phyloP scores from a whole-genome alignment of 2,113 vertebrate species.

The Rhinopomastus cyanomelas region DNA sequence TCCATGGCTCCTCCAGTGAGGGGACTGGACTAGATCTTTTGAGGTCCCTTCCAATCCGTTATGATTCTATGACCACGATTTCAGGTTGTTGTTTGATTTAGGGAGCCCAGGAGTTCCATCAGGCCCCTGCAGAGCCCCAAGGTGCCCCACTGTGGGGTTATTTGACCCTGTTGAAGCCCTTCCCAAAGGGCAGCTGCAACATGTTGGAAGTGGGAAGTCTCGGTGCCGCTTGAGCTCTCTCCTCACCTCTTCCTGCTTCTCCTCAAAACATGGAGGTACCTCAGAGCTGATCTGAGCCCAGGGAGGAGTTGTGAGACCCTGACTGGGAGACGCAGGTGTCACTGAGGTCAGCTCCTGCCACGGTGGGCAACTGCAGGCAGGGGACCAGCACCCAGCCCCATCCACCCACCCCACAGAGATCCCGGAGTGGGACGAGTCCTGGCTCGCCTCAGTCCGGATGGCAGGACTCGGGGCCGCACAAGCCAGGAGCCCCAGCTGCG shows the following conservation, averaged over 20 bases:
- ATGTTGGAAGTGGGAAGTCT: rapidly evolving
- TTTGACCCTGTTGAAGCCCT: not conserved
- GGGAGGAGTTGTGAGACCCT: not conserved
- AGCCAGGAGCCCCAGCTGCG: too few species aligned
- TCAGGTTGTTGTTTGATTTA: not conserved
- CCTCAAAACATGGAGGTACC: not conserved
- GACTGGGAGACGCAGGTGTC: rapidly evolving
- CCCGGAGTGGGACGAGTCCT: not conserved
- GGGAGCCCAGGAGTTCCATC: rapidly evolving
- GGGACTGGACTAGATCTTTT: too few species aligned
- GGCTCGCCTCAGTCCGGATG: not conserved
- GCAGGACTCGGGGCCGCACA: not conserved
- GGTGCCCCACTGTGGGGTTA: not conserved
- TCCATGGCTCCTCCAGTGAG: too few species aligned
- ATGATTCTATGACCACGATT: too few species aligned
- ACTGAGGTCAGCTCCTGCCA: not conserved
- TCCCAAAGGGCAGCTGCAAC: not conserved
- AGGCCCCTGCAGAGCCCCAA: too few species aligned
- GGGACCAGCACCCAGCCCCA: not conserved
- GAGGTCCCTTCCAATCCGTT: too few species aligned
- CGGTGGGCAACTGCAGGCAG: not conserved
- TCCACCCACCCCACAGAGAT: not conserved
- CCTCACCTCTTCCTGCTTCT: not conserved
- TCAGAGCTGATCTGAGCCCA: not conserved
- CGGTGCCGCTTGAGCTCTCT: not conserved